Evolutionary conservation across 2,888 invertebrate species (phyloP), one percentile per base, ranked within the genome.

Genomic region (Tryphoninae sp.): DNA sequence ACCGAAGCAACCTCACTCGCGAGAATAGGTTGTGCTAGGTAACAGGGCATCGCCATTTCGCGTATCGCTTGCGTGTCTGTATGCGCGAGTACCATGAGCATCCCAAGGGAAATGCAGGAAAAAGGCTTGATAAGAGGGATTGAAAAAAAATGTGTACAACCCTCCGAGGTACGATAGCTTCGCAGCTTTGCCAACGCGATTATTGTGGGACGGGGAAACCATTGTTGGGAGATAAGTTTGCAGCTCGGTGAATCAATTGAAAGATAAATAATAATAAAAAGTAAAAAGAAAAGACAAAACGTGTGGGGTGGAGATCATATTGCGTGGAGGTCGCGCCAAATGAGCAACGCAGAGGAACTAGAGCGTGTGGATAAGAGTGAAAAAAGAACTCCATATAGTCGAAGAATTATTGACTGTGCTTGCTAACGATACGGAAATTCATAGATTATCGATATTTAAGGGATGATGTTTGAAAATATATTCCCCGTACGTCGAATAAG

Each of bases 1-100:
- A 67, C 75, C 51, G 62, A 23, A 64, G 53, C 55, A 51, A 67
- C 72, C 71, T 75, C 67, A 23, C 58, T 71, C 23, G 33, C 11
- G 68, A 61, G 40, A 45, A 78, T 72, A 58, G 65, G 51, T 72
- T 22, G 22, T 71, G 45, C 33, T 58, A 42, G n/a, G 42, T 71
- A 67, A 69, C 64, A 9, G 45, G 40, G 9, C 64, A 61, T 53
- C 62, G 45, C 49, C 55, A 64, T 71, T 62, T 61, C 8, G 22
- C 55, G 53, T 71, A 55, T 61, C 11, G 22, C 55, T 49, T 23
- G 51, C 16, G 16, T 16, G 40, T 40, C 19, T 22, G 61, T 59
- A 40, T 51, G 16, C 49, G 26, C 9, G 23, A 45, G 42, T 16
- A 69, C 33, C 51, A 53, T 8, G 45, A 72, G 33, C 65, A 6